phyloP scores from a whole-genome alignment of 1,140 invertebrate species.

The Mizuhopecten yessoensis region DNA sequence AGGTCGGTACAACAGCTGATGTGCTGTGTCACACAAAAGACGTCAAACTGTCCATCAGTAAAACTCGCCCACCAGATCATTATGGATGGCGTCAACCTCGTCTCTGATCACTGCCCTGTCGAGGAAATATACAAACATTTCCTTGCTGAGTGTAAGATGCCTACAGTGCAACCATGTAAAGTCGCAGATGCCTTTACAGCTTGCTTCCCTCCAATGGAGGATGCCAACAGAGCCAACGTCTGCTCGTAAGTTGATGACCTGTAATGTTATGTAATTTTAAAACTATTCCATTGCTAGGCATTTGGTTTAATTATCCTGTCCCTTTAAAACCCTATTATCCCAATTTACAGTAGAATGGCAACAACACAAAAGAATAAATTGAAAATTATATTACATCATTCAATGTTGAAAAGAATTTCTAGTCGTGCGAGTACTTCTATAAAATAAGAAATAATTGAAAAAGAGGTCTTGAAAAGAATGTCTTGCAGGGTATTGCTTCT shows the following conservation, averaged over 20 bases:
- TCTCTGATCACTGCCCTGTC: not conserved
- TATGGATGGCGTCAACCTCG: not conserved
- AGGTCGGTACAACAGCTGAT: slow-evolving; percentile 13
- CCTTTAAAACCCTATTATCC: too few species aligned
- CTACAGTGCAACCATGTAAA: not conserved
- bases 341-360: too few species aligned
- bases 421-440: too few species aligned
- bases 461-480: too few species aligned
- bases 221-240: not conserved
- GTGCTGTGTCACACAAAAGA: slow-evolving; percentile 19
- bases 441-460: too few species aligned
- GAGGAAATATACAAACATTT: slow-evolving; percentile 16
- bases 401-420: too few species aligned
- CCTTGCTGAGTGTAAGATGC: slow-evolving; percentile 3
- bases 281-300: too few species aligned
- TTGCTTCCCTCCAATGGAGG: not conserved
- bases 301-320: too few species aligned
- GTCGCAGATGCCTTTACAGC: not conserved
- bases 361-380: too few species aligned
- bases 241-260: not conserved
- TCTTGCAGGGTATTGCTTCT: too few species aligned
- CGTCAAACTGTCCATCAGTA: not conserved
- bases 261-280: not conserved
- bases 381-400: too few species aligned
- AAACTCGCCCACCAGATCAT: not conserved